These are phyloP conservation scores for Yponomeuta sedellus DNA, from an alignment of 2,888 invertebrate species.

Conservation along the genomic window DNA sequence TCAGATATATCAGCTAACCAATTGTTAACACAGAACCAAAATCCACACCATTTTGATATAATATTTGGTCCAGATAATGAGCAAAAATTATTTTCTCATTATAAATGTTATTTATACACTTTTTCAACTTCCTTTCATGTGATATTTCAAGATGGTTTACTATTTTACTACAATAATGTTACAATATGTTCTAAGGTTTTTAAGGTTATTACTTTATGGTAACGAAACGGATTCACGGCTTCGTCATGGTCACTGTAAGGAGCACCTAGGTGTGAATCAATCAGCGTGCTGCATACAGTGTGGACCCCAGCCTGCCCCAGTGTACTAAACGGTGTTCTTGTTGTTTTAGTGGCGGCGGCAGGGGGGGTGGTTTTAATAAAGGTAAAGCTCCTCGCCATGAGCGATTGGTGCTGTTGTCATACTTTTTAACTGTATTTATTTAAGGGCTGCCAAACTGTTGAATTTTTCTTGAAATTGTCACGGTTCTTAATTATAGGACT, in stretches of 20 bases:
- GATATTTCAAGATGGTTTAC: background rate
- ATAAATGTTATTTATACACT: background rate
- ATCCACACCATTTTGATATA: background rate
- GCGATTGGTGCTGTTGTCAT: constrained; percentile 85
- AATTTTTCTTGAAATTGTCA: background rate
- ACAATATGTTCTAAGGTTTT: constrained; percentile 66
- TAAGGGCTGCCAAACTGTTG: constrained; percentile 70
- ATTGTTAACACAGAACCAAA: too few relatives aligned
- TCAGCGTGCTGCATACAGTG: constrained; percentile 75
- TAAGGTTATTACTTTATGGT: constrained; percentile 71
- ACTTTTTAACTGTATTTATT: constrained; percentile 66
- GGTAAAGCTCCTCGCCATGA: constrained; percentile 91
- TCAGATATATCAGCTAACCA: too few relatives aligned
- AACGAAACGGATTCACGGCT: constrained; percentile 77
- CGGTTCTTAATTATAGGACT: too few relatives aligned
- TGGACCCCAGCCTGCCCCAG: constrained; percentile 72
- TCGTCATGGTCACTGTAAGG: constrained; percentile 68
- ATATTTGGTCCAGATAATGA: constrained; percentile 12
- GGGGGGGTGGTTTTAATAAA: constrained; percentile 97
- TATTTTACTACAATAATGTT: background rate
- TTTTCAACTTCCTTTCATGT: background rate
- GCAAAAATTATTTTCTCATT: background rate
- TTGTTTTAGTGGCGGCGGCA: constrained; percentile 96
- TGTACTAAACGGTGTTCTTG: constrained; percentile 86
- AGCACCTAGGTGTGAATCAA: constrained; percentile 67